These are phyloP conservation scores for Hydropotes inermis DNA, from an alignment of 2,113 vertebrate genomes.

Conservation along the genomic window DNA sequence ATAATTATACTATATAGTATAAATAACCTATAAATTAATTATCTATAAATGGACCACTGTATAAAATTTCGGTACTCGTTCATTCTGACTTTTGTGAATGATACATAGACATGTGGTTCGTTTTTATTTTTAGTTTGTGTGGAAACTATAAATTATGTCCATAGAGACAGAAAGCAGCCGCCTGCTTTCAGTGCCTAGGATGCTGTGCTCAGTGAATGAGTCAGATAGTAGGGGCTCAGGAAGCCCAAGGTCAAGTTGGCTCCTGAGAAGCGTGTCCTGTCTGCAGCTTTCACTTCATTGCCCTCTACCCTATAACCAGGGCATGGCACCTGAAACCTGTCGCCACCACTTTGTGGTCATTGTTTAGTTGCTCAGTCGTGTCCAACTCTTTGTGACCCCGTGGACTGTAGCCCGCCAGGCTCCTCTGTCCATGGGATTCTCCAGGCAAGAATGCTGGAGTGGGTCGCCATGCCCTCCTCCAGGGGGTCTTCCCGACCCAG, in stretches of 20 bases:
- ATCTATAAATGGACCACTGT: background rate
- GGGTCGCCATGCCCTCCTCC: background rate
- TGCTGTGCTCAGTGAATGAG: background rate
- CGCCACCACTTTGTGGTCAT: background rate
- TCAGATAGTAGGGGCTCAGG: background rate
- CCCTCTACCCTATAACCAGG: background rate
- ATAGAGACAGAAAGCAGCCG: background rate
- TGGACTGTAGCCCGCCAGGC: background rate
- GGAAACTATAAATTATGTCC: background rate
- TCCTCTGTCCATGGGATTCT: background rate
- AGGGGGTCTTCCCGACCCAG: background rate
- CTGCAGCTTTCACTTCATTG: background rate
- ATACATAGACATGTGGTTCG: background rate
- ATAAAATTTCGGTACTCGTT: background rate
- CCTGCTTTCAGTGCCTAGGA: background rate
- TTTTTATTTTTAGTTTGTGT: background rate
- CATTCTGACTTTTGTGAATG: constrained; percentile 4
- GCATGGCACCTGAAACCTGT: background rate
- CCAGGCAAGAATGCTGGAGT: background rate
- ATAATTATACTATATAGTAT: background rate
- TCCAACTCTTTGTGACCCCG: background rate
- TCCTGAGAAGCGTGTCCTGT: background rate
- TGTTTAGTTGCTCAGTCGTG: background rate
- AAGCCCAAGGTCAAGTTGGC: background rate
- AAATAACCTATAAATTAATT: background rate